Conservation (phyloP, 2,888 invertebrate genomes). For the Orgyia antiqua region DNA sequence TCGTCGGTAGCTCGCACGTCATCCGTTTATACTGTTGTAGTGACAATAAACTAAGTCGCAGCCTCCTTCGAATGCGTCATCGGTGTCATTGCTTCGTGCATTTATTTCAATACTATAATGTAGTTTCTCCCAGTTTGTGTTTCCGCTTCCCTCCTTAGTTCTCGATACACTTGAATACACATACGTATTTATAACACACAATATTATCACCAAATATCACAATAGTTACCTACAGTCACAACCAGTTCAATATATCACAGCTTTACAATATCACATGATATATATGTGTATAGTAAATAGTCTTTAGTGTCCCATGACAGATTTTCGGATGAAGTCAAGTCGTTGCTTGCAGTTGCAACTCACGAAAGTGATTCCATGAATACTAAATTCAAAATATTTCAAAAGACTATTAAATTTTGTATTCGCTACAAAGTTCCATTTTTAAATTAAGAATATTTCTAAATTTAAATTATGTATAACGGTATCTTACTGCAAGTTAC, state of each 20-base stretch:
- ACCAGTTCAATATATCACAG: conserved; percentile 73
- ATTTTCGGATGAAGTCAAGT: conserved; percentile 28
- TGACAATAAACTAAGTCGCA: conserved; percentile 58
- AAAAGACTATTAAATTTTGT: too few species aligned
- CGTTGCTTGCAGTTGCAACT: conserved; percentile 28
- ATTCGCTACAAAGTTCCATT: too few species aligned
- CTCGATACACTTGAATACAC: conserved; percentile 26
- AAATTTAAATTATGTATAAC: too few species aligned
- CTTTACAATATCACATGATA: conserved; percentile 74
- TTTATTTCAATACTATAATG: conserved; percentile 13
- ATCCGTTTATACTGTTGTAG: conserved; percentile 59
- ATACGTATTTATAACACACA: conserved; percentile 31
- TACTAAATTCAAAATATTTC: conserved; percentile 13
- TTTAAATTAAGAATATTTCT: too few species aligned
- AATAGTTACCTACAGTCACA: conserved; percentile 75
- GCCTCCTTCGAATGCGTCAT: conserved; percentile 28
- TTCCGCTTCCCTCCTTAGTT: conserved; percentile 34
- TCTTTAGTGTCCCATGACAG: conserved; percentile 34
- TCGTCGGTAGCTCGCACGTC: conserved; percentile 21
- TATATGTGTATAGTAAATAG: too few species aligned
- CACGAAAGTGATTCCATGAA: conserved; percentile 7
- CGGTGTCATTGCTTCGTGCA: conserved; percentile 15
- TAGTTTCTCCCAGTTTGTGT: conserved; percentile 30
- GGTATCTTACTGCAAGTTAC: conserved; percentile 37
- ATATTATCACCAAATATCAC: conserved; percentile 74